Base-by-base conservation (phyloP, 2,797 vertebrate genomes). In the Acrossocheilus wenchowensis region DNA sequence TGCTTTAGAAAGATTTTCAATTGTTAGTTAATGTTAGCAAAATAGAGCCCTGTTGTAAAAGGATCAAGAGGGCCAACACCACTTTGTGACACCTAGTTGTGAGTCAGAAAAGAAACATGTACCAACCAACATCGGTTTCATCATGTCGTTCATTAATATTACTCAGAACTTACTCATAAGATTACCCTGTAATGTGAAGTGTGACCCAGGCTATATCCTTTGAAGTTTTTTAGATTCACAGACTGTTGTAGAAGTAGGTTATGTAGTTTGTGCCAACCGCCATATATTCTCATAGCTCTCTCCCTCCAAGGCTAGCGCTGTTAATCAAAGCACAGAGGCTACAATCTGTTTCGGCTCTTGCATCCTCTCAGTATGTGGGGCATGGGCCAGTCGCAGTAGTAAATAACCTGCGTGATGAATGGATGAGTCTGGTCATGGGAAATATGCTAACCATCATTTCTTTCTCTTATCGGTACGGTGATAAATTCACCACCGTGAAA, bases 241-340 rank as follows among this genome's bases (percentile, higher is more conserved):
- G 43, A 78, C 64, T 43, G 73, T 52, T 54, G 45, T 81, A 71
- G 62, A 78, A 85, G 66, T 78, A 54, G 83, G 74, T 85, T 85
- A 71, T 71, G 45, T 26, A 68, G 62, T 78, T n/a, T 69, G 62
- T 54, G 74, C 48, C 74, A 71, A 30, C n/a, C 68, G 17, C 15
- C 57, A 78, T 69, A 54, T 80, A 80, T 73, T 73, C 84, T 80
- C 66, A 72, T 30, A 78, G 12, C 62, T 21, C 73, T 71, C 36
- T 72, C 12, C 36, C 84, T 80, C 68, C 84, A 85, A 85, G 84
- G 77, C 75, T 48, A 62, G 26, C 50, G 19, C 66, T 85, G 84
- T 85, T 80, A 80, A 85, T 85, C 77, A 80, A 85, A 85, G 84
- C 77, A 62, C 68, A 78, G 73, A 77, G 60, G 73, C 60, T 68